Base-by-base conservation (phyloP, 2,888 invertebrate genomes). In the Amiota communis region DNA sequence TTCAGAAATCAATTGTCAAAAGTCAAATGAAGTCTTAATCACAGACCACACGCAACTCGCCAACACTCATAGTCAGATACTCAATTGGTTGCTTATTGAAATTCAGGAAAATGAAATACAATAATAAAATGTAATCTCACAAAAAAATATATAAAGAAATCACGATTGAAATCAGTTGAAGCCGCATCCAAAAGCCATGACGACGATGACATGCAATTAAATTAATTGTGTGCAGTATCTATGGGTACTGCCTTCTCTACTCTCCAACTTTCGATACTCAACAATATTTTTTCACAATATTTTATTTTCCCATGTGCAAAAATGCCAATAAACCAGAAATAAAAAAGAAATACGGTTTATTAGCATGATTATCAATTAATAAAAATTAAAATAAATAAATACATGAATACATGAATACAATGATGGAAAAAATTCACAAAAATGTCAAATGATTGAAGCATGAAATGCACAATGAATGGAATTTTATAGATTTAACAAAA, bases 131-230 rank as follows among this genome's bases (percentile, higher is more conserved):
- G 48, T 36, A 63, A 63, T 53, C n/a, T 17, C 11, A 48, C 47
- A 47, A 49, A 65, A 65, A 17, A 65, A 49, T 12, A 59, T 8
- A 59, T 1, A 15, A 17, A 17, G 11, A 65, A 61, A 23, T 63
- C 63, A 36, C 59, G 17, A 20, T 20, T 20, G 46, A 23, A 65
- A 65, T 65, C 65, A 48, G 12, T 65, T 65, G 17, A 59, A 65
- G 65, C 65, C 36, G 46, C 15, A 59, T 59, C 59, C 36, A 20
- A 59, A 59, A 59, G 59, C 63, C 63, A 48, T 65, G 65, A 65
- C 65, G 49, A 65, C 65, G 65, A 65, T 65, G 65, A 65, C 48
- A 65, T 65, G 48, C 65, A 65, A 48, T 65, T 65, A 65, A 65
- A 65, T 65, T 65, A 49, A 65, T 65, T 65, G 65, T 48, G 49